Percentiles rank a stretch among this genome's conserved stretches.
These are phyloP conservation scores for Isoperla grammatica DNA, from an alignment of 2,888 invertebrate species.

Conservation along the genomic window DNA sequence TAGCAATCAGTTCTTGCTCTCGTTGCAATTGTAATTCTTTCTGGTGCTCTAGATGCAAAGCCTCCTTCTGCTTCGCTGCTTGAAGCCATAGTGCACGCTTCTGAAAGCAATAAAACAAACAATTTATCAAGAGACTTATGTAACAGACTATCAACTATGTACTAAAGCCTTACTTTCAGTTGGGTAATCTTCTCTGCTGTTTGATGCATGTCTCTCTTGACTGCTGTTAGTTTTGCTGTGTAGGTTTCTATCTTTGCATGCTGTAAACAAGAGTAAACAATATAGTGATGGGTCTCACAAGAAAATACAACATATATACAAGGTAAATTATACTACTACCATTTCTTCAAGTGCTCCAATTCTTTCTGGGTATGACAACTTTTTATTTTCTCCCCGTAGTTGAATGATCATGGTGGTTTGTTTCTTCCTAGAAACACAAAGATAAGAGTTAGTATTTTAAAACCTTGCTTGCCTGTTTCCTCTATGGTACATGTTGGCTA, in stretches of 20 bases:
- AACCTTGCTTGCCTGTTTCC: too few relatives aligned
- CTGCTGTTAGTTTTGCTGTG: slow-evolving; percentile 42
- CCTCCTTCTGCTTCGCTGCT: slow-evolving; percentile 44
- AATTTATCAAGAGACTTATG: neutral
- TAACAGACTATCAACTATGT: neutral
- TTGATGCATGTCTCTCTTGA: slow-evolving; percentile 45
- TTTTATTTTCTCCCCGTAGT: slow-evolving; percentile 41
- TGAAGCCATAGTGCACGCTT: slow-evolving; percentile 44
- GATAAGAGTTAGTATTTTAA: too few relatives aligned
- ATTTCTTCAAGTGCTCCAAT: slow-evolving; percentile 42
- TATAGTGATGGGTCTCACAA: neutral
- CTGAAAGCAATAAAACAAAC: slow-evolving; percentile 35
- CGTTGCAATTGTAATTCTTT: slow-evolving; percentile 40
- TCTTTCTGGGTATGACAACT: slow-evolving; percentile 37
- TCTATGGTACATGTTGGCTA: too few relatives aligned
- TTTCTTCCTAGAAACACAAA: slow-evolving; percentile 37
- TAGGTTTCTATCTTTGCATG: slow-evolving; percentile 43
- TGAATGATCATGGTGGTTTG: slow-evolving; percentile 39
- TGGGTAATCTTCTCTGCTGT: slow-evolving; percentile 44
- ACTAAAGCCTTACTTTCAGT: slow-evolving; percentile 41
- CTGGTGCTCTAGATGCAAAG: slow-evolving; percentile 39
- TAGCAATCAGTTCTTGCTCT: slow-evolving; percentile 41
- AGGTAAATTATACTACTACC: slow-evolving; percentile 36
- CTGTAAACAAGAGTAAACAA: slow-evolving; percentile 34
- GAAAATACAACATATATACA: neutral